These are phyloP conservation scores for Luffia ferchaultella DNA, from an alignment of 2,888 invertebrate genomes.

Conservation along the genomic window DNA sequence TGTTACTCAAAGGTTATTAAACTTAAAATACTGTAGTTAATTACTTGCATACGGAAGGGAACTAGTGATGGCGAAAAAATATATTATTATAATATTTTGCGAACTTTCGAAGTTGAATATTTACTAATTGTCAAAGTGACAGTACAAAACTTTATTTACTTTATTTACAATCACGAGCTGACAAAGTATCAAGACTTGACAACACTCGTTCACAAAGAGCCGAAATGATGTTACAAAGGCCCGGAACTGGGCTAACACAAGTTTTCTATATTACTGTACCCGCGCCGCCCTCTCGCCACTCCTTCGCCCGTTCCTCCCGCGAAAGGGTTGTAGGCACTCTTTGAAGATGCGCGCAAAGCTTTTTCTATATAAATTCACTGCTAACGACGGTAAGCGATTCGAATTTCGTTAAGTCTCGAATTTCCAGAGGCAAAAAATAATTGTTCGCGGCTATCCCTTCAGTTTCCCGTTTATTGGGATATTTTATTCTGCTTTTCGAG, in stretches of 20 bases:
- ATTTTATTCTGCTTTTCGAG: conserved; percentile 19
- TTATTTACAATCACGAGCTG: too few relatives aligned
- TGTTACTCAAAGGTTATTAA: too few relatives aligned
- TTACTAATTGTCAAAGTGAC: too few relatives aligned
- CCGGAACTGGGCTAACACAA: conserved; percentile 67
- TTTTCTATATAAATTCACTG: conserved; percentile 55
- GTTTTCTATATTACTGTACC: conserved; percentile 64
- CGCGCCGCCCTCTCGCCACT: conserved; percentile 18
- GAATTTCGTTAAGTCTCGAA: conserved; percentile 63
- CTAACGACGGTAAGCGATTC: conserved; percentile 52
- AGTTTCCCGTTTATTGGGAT: background rate
- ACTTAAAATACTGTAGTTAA: too few relatives aligned
- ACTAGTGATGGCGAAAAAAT: too few relatives aligned
- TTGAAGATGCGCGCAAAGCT: conserved; percentile 59
- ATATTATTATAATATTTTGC: too few relatives aligned
- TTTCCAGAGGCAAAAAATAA: conserved; percentile 60
- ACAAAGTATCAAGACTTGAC: conserved; percentile 24
- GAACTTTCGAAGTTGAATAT: too few relatives aligned
- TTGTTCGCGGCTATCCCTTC: conserved; percentile 44
- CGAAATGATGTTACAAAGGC: conserved; percentile 67
- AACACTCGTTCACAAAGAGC: conserved; percentile 35
- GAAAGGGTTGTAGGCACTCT: conserved; percentile 59
- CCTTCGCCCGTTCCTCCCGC: conserved; percentile 19
- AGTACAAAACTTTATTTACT: too few relatives aligned
- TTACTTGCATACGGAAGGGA: too few relatives aligned